These are phyloP conservation scores for Plebejus anna DNA, from an alignment of 2,888 invertebrate species.

Conservation along the genomic window DNA sequence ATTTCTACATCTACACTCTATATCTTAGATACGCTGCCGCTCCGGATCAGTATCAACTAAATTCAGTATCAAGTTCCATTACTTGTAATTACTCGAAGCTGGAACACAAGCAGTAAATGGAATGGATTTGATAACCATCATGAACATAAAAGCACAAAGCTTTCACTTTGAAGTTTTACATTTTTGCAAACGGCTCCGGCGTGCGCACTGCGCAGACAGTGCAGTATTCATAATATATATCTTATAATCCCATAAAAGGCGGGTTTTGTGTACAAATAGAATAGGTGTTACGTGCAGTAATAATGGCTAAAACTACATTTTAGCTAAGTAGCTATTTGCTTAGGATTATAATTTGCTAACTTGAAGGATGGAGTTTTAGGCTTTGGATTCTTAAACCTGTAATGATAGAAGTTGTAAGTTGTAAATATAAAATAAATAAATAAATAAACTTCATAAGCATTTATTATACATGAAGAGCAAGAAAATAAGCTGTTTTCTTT, in stretches of 20 bases:
- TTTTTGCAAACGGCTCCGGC: conserved; percentile 3
- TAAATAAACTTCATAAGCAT: too few species aligned
- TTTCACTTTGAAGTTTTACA: conserved; percentile 22
- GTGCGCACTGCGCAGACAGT: conserved; percentile 11
- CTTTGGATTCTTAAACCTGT: too few species aligned
- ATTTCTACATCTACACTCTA: not conserved
- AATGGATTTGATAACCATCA: conserved; percentile 26
- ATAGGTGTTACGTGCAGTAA: not conserved
- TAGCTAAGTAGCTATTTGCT: not conserved
- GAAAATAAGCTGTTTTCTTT: too few species aligned
- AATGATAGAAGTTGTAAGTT: too few species aligned
- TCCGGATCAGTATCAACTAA: conserved; percentile 4
- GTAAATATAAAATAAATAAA: too few species aligned
- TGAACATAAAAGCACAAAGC: conserved; percentile 25
- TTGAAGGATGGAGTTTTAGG: too few species aligned
- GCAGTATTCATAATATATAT: not conserved
- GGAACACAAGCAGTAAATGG: conserved; percentile 25
- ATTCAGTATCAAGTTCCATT: conserved; percentile 21
- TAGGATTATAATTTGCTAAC: too few species aligned
- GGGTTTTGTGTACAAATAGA: conserved; percentile 7
- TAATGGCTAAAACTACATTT: not conserved
- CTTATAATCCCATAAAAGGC: conserved; percentile 25
- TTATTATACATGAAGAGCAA: too few species aligned
- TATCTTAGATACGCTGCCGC: not conserved
- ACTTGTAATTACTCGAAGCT: conserved; percentile 24